Evolutionary conservation across 2,797 vertebrate species (phyloP), one percentile per base, ranked within the genome.

Genomic region (Falco rusticolus): DNA sequence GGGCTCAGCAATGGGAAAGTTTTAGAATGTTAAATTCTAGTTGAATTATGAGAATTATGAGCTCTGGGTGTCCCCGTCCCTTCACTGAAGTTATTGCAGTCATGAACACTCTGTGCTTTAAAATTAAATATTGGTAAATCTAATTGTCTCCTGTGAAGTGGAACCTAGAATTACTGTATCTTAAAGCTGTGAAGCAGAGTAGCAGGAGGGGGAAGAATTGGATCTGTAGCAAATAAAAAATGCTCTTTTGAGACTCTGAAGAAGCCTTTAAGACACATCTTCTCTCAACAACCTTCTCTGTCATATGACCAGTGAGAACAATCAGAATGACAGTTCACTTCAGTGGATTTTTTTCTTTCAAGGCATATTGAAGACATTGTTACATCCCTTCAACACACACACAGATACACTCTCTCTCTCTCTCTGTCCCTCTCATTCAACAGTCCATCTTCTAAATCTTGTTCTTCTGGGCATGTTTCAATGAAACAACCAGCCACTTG

Each of bases 101-200:
- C 84, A 94, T 94, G 89, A 95, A 96, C 89, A 89, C 28, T 79
- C 53, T 74, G 71, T 96, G 79, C 80, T 95, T 95, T 93, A 95
- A 95, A 97, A 96, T 96, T 97, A 97, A 97, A 96, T 97, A 97
- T 96, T 97, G 92, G 90, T 96, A 96, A 97, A 97, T 97, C 85
- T 97, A 97, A 97, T 97, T 97, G 96, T 96, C 87, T 96, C 69
- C 83, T 93, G 48, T 92, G 95, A 96, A 95, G 93, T 90, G 87
- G 87, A 97, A 97, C 87, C 53, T 82, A 61, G 87, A 87, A 93
- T 94, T 95, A 87, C 90, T 74, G 21, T 87, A 86, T 95, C 89
- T 93, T 90, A 94, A 87, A 96, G 78, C 85, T 84, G 56, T 4
- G 53, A 84, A 90, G 68, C 61, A 57, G 22, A 61, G 37, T 59